A percentile compares a stretch with the other conserved stretches of the same genome.
These are phyloP conservation scores for Myoxocephalus aenaeus DNA, from an alignment of 2,797 vertebrate species.

Conservation along the genomic window DNA sequence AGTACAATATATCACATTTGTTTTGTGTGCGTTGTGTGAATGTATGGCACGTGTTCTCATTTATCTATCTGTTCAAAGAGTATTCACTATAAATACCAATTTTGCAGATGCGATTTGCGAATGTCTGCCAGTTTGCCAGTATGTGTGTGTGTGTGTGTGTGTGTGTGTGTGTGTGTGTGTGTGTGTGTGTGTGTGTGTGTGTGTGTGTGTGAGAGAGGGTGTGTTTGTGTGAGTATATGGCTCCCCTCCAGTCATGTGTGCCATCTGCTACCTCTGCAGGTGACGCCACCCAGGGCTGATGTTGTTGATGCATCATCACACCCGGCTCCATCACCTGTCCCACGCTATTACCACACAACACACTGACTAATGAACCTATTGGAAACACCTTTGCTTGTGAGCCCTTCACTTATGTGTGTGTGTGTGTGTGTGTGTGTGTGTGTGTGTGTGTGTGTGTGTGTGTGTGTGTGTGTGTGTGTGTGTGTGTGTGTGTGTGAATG, in stretches of 20 bases:
- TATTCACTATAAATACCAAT: neutral
- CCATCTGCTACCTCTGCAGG: slow-evolving; percentile 87
- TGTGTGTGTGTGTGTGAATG: slow-evolving; percentile 14
- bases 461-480: no score
- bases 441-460: neutral
- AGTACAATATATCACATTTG: neutral
- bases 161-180: neutral
- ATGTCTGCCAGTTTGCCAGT: slow-evolving; percentile 29
- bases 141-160: neutral
- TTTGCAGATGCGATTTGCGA: slow-evolving; percentile 1
- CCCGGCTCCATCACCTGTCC: slow-evolving; percentile 84
- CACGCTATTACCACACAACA: slow-evolving; percentile 76
- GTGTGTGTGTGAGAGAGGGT: slow-evolving; percentile 3
- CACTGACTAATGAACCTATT: slow-evolving; percentile 76
- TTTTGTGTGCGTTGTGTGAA: neutral
- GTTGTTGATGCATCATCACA: slow-evolving; percentile 87
- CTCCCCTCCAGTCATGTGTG: slow-evolving; percentile 80
- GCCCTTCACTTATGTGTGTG: slow-evolving; percentile 11
- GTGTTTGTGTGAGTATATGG: slow-evolving; percentile 44
- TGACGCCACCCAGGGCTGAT: slow-evolving; percentile 82
- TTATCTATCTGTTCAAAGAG: neutral
- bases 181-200: slow-evolving; percentile 34
- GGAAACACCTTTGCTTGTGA: slow-evolving; percentile 53
- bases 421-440: no score
- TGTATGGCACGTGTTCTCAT: slow-evolving; percentile 21